A percentile compares a stretch with the other conserved stretches of the same genome.
phyloP scores from a whole-genome alignment of 2,797 vertebrate species.

The Lophotriccus pileatus region DNA sequence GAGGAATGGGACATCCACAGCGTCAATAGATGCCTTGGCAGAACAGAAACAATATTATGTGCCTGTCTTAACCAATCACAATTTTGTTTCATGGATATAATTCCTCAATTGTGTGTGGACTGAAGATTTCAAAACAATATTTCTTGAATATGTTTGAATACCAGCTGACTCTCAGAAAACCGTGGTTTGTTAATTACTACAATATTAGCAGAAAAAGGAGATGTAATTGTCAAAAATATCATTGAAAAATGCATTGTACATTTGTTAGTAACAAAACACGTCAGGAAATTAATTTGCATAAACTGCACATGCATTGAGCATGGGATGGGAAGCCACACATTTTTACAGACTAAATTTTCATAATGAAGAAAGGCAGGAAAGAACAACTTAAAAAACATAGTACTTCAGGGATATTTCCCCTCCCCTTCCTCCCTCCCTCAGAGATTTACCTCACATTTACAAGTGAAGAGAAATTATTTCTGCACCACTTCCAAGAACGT shows the following conservation, averaged over 20 bases:
- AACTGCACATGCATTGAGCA: rapidly evolving
- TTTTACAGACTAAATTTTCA: neutral
- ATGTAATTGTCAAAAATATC: neutral
- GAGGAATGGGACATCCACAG: neutral
- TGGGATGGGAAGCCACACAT: neutral
- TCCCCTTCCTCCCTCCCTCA: no score
- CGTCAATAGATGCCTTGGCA: neutral
- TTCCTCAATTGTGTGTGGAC: neutral
- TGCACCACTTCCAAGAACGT: neutral
- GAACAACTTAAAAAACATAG: neutral
- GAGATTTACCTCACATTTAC: neutral
- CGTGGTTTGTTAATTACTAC: neutral
- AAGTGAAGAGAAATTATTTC: neutral
- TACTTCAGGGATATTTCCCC: neutral
- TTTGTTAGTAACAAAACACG: neutral
- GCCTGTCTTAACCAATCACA: neutral
- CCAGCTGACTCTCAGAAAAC: neutral
- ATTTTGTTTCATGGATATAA: neutral
- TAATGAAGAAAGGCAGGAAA: neutral
- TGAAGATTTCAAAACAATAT: neutral
- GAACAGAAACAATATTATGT: neutral
- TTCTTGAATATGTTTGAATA: neutral
- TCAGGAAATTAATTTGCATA: neutral
- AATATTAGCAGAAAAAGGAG: neutral
- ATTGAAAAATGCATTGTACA: neutral